Conservation (phyloP, 2,888 invertebrate genomes). For the Danaus chrysippus region DNA sequence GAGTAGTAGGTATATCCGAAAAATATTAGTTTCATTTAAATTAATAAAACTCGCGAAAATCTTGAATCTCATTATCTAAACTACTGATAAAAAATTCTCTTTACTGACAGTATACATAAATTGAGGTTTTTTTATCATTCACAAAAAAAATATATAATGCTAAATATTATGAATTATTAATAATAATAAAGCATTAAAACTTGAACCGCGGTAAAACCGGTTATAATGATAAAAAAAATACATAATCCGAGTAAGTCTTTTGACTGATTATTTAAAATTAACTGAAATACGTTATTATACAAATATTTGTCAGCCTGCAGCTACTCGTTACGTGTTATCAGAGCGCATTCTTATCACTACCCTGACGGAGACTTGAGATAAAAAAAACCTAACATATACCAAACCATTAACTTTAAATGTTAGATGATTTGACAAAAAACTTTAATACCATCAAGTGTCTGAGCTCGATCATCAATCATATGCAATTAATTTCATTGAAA, state of each 20-base stretch:
- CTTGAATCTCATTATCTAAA: no score
- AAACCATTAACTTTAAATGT: slow-evolving; percentile 16
- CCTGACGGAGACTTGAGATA: slow-evolving; percentile 16
- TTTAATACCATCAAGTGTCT: slow-evolving; percentile 23
- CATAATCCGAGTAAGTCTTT: not conserved
- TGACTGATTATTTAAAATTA: not conserved
- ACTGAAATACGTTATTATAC: slow-evolving; percentile 16
- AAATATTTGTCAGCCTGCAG: slow-evolving; percentile 16
- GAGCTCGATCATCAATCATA: slow-evolving; percentile 26
- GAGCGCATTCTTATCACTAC: slow-evolving; percentile 14
- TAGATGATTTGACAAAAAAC: slow-evolving; percentile 29
- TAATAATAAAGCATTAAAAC: no score
- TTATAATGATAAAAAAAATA: no score
- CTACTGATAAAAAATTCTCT: no score
- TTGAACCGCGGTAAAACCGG: no score
- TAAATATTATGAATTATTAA: no score
- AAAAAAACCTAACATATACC: slow-evolving; percentile 10
- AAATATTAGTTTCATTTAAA: no score
- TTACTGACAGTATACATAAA: no score
- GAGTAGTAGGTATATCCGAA: no score
- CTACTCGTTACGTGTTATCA: slow-evolving; percentile 18
- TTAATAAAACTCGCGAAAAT: no score
- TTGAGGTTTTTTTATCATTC: no score
- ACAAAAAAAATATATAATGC: no score
- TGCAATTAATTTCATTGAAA: slow-evolving; percentile 26